Evolutionary conservation across 2,797 vertebrate species (phyloP).

Genomic region (Dendrocincla tyrannina): DNA sequence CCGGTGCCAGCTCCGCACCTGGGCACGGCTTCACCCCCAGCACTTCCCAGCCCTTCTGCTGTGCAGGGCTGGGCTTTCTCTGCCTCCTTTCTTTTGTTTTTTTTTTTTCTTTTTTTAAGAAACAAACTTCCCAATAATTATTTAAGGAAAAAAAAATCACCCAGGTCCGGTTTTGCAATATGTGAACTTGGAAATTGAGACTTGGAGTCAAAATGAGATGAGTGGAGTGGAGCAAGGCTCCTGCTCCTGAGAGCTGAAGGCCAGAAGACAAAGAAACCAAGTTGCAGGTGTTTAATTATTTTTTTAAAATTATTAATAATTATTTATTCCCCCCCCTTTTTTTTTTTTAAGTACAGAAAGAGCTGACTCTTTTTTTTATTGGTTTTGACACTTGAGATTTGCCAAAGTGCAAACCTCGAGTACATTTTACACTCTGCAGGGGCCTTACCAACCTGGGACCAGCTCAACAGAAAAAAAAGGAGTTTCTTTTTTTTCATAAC

Average conservation of each 20-base stretch:
- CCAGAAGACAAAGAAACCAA: background rate
- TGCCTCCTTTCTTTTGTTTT: no score
- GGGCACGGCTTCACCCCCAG: background rate
- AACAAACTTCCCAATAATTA: background rate
- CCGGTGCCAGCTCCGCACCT: rapidly evolving
- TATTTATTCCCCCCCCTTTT: no score
- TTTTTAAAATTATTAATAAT: background rate
- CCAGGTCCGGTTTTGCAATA: background rate
- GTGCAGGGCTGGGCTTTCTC: rapidly evolving
- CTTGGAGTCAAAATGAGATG: background rate
- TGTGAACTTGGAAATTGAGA: background rate
- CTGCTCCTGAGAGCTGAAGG: background rate
- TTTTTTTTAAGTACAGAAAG: background rate
- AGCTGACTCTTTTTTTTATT: rapidly evolving
- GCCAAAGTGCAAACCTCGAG: background rate
- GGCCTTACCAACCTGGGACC: background rate
- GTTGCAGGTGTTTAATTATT: no score
- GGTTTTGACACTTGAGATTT: background rate
- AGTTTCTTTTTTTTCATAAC: background rate
- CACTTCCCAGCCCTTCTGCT: background rate
- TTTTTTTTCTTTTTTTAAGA: background rate
- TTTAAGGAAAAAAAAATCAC: background rate
- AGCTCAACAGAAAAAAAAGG: background rate
- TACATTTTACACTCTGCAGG: background rate
- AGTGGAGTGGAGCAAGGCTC: background rate